A percentile compares a stretch with the other conserved stretches of the same genome.
These are phyloP conservation scores for Polia nebulosa DNA, from an alignment of 2,888 invertebrate genomes.

Conservation along the genomic window DNA sequence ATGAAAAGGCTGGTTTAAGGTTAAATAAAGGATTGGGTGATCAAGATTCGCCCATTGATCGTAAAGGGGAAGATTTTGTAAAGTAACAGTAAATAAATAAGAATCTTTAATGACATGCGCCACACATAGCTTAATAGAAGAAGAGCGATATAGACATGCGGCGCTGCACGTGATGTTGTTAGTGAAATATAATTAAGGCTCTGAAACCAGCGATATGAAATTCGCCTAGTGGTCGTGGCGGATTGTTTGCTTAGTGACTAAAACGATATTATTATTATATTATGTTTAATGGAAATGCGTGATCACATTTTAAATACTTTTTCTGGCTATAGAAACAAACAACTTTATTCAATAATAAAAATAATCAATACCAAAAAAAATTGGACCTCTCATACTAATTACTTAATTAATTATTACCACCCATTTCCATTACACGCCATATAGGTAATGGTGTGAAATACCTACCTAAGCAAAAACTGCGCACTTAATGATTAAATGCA, in stretches of 20 bases:
- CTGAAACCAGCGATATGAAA: conserved; percentile 42
- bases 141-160: conserved; percentile 53
- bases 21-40: neutral
- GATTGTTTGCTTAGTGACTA: neutral
- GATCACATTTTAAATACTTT: no score
- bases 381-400: no score
- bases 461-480: neutral
- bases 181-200: conserved; percentile 11
- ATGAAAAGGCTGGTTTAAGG: neutral
- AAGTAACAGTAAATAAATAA: neutral
- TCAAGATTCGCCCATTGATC: neutral
- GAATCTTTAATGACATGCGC: neutral
- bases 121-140: conserved; percentile 6
- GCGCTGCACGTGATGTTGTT: conserved; percentile 63
- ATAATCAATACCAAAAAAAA: no score
- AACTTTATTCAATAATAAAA: no score
- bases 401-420: no score
- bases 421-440: no score
- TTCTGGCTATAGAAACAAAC: no score
- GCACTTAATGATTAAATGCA: neutral
- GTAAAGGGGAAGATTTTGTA: neutral
- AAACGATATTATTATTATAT: no score
- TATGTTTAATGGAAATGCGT: no score
- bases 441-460: no score
- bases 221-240: neutral